These are phyloP conservation scores for Ectemnius lituratus DNA, from an alignment of 2,888 invertebrate genomes.

Conservation along the genomic window DNA sequence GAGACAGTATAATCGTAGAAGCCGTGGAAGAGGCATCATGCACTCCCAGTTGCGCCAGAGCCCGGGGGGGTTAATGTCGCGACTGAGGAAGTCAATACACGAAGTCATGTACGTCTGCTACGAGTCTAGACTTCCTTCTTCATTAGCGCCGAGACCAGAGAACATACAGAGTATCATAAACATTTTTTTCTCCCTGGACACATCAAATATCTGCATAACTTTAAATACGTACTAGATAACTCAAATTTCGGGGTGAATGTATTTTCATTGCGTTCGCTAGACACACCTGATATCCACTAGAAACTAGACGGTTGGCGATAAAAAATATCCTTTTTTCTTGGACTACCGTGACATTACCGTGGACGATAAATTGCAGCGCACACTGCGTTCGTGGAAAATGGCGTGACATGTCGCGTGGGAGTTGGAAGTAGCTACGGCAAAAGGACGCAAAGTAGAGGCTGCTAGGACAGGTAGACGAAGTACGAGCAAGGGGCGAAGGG, in stretches of 20 bases:
- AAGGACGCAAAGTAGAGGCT: constrained; percentile 48
- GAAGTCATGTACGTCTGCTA: too few species aligned
- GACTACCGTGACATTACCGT: constrained; percentile 36
- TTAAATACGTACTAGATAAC: too few species aligned
- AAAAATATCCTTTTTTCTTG: constrained; percentile 31
- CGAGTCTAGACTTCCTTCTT: too few species aligned
- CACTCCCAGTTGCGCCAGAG: not conserved
- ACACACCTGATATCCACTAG: not conserved
- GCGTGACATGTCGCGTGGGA: constrained; percentile 50
- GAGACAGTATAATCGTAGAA: constrained; percentile 9
- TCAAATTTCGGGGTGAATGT: not conserved
- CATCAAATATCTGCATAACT: too few species aligned
- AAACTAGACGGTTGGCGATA: constrained; percentile 19
- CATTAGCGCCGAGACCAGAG: too few species aligned
- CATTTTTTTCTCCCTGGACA: too few species aligned
- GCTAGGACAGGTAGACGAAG: constrained; percentile 49
- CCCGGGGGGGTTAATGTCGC: not conserved
- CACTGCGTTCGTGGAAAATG: constrained; percentile 47
- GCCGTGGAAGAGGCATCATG: constrained; percentile 31
- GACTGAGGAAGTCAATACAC: constrained; percentile 2
- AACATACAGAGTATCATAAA: too few species aligned
- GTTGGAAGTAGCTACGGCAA: constrained; percentile 42
- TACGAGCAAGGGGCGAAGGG: constrained; percentile 42
- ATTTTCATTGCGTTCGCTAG: not conserved
- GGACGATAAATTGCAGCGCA: constrained; percentile 48